phyloP scores from a whole-genome alignment of 2,113 vertebrate genomes.

The Melospiza georgiana region DNA sequence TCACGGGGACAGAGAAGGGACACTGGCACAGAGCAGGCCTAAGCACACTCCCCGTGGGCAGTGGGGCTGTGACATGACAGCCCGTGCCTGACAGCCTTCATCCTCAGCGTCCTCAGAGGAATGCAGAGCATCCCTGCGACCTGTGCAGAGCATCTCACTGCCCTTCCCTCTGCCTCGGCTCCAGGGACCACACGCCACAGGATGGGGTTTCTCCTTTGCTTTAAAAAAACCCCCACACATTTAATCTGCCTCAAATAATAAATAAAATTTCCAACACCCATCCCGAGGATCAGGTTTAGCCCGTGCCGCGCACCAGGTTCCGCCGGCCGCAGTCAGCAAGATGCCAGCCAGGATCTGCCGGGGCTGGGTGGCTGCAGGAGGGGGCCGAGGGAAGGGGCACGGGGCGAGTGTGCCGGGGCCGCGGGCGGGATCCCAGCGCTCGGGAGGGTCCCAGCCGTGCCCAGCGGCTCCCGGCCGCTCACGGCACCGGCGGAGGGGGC shows the following conservation, averaged over 20 bases:
- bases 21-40: not conserved
- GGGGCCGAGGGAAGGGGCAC: accelerated
- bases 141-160: not conserved
- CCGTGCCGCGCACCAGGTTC: not conserved
- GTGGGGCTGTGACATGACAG: not conserved
- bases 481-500: not conserved
- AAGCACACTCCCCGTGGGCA: accelerated
- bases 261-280: not conserved
- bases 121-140: not conserved
- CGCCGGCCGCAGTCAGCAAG: not conserved
- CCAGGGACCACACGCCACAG: accelerated
- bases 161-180: not conserved
- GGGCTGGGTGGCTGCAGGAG: not conserved
- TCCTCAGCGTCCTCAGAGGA: accelerated
- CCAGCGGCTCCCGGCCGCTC: not conserved
- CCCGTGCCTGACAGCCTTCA: not conserved
- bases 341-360: not conserved
- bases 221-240: not conserved
- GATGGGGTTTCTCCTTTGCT: not conserved
- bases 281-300: not conserved
- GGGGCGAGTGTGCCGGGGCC: not conserved
- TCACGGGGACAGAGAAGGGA: not conserved
- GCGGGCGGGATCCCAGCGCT: not conserved
- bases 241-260: not conserved
- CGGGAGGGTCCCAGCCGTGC: not conserved